Conservation (phyloP, 2,888 invertebrate species). For the Cephus nigrinus region DNA sequence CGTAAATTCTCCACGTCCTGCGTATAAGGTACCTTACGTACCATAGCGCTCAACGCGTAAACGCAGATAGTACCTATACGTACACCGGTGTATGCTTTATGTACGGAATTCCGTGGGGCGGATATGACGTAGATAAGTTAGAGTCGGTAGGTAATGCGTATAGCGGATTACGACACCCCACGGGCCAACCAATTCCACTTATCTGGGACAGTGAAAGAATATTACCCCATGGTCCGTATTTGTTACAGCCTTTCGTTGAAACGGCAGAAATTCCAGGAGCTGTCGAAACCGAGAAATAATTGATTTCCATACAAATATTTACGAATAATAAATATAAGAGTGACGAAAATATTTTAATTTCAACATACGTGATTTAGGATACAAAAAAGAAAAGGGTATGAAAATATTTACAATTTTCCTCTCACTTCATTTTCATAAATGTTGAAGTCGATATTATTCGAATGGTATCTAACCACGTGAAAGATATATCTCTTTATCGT, state of each 20-base stretch:
- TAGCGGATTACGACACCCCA: conserved; percentile 44
- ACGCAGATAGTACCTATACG: background rate
- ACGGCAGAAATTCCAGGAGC: background rate
- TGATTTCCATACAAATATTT: background rate
- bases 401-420: background rate
- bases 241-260: background rate
- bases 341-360: background rate
- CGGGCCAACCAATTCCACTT: conserved; percentile 56
- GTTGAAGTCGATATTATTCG: background rate
- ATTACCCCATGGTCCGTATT: conserved; percentile 13
- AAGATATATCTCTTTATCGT: background rate
- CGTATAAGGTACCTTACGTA: background rate
- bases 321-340: background rate
- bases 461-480: background rate
- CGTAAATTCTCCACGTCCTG: background rate
- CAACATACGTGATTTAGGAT: background rate
- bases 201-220: conserved; percentile 43
- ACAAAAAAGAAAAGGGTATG: background rate
- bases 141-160: conserved; percentile 7
- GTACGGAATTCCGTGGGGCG: background rate
- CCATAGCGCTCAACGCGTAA: background rate
- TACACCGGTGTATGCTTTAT: background rate
- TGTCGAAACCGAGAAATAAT: conserved; percentile 6
- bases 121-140: conserved; percentile 2
- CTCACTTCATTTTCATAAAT: background rate